These are phyloP conservation scores for Morpho helenor DNA, from an alignment of 2,888 invertebrate genomes.

Conservation along the genomic window DNA sequence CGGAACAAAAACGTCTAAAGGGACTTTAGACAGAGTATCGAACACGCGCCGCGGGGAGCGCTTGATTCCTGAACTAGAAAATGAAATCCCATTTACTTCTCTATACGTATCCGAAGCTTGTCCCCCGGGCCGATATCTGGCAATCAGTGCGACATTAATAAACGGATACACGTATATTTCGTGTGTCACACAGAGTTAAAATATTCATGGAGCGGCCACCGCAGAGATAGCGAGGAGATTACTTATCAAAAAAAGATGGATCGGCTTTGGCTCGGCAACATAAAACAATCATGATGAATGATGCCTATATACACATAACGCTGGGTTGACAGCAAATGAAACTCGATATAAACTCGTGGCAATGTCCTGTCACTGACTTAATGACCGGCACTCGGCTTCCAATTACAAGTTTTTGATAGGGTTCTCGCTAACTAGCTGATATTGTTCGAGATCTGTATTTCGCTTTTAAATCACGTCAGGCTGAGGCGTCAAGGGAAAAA, in stretches of 20 bases:
- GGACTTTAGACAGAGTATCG: slow-evolving; percentile 47
- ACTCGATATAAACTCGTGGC: slow-evolving; percentile 46
- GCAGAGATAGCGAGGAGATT: slow-evolving; percentile 52
- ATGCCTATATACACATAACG: slow-evolving; percentile 24
- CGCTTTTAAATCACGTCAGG: slow-evolving; percentile 41
- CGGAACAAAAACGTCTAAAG: slow-evolving; percentile 44
- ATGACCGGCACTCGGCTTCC: slow-evolving; percentile 43
- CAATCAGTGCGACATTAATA: slow-evolving; percentile 68
- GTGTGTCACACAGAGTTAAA: slow-evolving; percentile 61
- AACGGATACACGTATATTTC: slow-evolving; percentile 40
- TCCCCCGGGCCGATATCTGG: slow-evolving; percentile 42
- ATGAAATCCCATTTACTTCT: slow-evolving; percentile 67
- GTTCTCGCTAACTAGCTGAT: slow-evolving; percentile 33
- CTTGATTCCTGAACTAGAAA: slow-evolving; percentile 74
- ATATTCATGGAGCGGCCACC: slow-evolving; percentile 66
- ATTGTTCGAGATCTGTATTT: slow-evolving; percentile 40
- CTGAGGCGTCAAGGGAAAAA: slow-evolving; percentile 24
- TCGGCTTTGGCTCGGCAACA: slow-evolving; percentile 40
- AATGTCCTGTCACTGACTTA: slow-evolving; percentile 36
- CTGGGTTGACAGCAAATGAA: slow-evolving; percentile 42
- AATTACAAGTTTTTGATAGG: slow-evolving; percentile 42
- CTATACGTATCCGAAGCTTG: slow-evolving; percentile 38
- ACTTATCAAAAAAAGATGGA: slow-evolving; percentile 52
- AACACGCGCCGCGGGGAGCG: slow-evolving; percentile 48
- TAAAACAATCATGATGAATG: slow-evolving; percentile 48